Conservation (phyloP, 2,113 vertebrate genomes). For the Calonectris borealis region DNA sequence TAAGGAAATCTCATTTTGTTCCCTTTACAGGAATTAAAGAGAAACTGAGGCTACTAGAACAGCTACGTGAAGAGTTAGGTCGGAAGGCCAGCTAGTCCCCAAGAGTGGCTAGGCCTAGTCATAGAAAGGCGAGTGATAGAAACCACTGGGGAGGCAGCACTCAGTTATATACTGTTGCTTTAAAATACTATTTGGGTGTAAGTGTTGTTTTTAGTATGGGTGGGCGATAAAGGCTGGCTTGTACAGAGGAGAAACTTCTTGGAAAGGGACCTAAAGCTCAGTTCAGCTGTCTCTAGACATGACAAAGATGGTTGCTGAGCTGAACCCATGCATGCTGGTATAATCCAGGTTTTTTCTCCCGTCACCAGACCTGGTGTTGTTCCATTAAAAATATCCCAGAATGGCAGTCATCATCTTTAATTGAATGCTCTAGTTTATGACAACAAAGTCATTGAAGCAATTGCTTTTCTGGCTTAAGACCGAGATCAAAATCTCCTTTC, state of each 20-base stretch:
- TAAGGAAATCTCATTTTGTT: slow-evolving; percentile 35
- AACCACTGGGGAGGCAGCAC: not conserved
- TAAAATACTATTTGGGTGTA: not conserved
- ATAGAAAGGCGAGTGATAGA: not conserved
- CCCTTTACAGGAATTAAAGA: slow-evolving; percentile 29
- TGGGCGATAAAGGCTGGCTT: not conserved
- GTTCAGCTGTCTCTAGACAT: not conserved
- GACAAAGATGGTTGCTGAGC: not conserved
- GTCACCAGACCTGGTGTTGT: not conserved
- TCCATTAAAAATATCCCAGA: not conserved
- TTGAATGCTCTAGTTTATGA: not conserved
- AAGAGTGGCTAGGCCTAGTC: not conserved
- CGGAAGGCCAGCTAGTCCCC: not conserved
- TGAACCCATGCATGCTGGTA: not conserved
- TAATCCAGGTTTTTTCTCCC: not conserved
- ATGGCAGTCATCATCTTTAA: not conserved
- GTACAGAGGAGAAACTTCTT: not conserved
- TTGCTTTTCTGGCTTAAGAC: not conserved
- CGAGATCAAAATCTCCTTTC: not conserved
- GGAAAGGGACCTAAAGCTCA: not conserved
- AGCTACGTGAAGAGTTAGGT: not conserved
- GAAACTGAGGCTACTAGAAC: not conserved
- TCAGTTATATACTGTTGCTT: not conserved
- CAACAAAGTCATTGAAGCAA: not conserved
- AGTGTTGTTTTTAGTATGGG: not conserved